Evolutionary conservation across 2,888 invertebrate genomes (phyloP).

Genomic region (Oligia fasciuncula): DNA sequence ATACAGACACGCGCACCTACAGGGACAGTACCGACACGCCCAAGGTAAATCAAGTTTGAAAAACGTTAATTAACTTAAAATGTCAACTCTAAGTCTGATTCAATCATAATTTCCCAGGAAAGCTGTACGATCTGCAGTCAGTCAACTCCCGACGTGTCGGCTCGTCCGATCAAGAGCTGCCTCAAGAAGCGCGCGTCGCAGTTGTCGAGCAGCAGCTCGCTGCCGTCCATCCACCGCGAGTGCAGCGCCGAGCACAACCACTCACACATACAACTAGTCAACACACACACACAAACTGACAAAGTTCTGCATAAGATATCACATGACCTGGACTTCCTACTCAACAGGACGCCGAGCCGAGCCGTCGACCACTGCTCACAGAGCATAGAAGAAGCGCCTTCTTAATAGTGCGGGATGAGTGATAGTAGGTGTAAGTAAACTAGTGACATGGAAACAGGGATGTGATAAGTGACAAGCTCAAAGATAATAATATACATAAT

Average conservation of each 20-base stretch:
- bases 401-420: constrained; percentile 70
- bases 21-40: constrained; percentile 78
- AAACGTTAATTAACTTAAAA: background rate
- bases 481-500: constrained; percentile 28
- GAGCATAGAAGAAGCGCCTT: constrained; percentile 84
- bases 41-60: constrained; percentile 61
- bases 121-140: constrained; percentile 82
- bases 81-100: background rate
- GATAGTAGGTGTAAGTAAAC: constrained; percentile 60
- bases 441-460: constrained; percentile 82
- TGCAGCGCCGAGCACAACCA: constrained; percentile 75
- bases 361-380: constrained; percentile 68
- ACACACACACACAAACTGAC: constrained; percentile 85
- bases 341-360: constrained; percentile 91
- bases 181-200: constrained; percentile 81
- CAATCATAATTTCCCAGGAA: constrained; percentile 62
- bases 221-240: constrained; percentile 78
- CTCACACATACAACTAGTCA: constrained; percentile 82
- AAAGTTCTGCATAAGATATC: constrained; percentile 95
- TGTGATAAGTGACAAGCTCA: constrained; percentile 73
- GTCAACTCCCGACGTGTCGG: constrained; percentile 84
- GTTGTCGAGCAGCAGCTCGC: constrained; percentile 77
- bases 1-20: constrained; percentile 70
- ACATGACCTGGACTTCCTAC: constrained; percentile 94
- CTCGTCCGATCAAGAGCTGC: constrained; percentile 86